Percentiles rank a stretch among this genome's conserved stretches.
phyloP scores from a whole-genome alignment of 2,113 vertebrate species.

The Sphaerodactylus townsendi region DNA sequence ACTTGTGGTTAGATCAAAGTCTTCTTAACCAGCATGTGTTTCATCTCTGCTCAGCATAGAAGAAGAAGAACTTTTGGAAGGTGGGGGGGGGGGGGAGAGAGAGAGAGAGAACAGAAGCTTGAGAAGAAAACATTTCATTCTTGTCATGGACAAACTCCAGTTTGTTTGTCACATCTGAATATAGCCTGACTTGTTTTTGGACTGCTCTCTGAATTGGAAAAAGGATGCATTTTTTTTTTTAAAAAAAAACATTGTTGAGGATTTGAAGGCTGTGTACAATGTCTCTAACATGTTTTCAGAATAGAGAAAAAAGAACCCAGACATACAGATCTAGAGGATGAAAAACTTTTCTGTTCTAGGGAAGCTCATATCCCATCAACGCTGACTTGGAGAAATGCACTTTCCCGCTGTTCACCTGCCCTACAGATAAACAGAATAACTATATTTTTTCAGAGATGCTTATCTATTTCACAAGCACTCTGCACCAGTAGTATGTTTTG shows the following conservation, averaged over 20 bases:
- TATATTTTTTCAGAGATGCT: neutral
- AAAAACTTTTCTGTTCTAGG: neutral
- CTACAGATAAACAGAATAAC: neutral
- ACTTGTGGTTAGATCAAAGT: too few relatives aligned
- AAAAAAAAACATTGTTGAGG: too few relatives aligned
- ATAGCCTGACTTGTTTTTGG: too few relatives aligned
- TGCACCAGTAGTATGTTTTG: neutral
- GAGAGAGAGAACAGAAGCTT: too few relatives aligned
- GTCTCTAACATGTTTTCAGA: neutral
- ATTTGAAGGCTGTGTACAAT: too few relatives aligned
- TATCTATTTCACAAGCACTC: neutral
- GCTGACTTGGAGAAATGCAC: neutral
- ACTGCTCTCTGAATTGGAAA: neutral
- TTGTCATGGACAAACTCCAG: too few relatives aligned
- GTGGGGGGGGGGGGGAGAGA: too few relatives aligned
- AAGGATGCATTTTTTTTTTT: neutral
- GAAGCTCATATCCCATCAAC: neutral
- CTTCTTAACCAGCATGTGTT: too few relatives aligned
- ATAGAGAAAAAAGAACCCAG: neutral
- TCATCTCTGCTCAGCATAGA: too few relatives aligned
- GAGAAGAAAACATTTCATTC: too few relatives aligned
- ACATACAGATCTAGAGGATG: neutral
- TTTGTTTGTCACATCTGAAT: too few relatives aligned
- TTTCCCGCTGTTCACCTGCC: neutral
- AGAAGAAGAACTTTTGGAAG: too few relatives aligned